Evolutionary conservation across 2,888 invertebrate species (phyloP).

Genomic region (Ormyrus thymus): DNA sequence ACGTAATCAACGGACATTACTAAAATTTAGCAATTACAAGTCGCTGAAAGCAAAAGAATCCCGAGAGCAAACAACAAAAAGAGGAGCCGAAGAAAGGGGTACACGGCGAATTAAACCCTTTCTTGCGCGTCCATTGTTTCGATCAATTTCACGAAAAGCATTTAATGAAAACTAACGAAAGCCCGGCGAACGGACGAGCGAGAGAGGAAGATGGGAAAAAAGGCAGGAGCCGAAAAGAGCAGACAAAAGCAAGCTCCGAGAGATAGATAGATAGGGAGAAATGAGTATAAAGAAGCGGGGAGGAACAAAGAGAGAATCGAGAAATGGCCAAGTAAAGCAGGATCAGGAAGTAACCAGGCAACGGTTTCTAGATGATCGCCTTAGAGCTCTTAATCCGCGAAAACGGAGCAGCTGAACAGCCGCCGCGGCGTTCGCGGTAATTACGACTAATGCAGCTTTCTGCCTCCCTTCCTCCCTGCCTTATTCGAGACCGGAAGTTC

Average conservation of each 20-base stretch:
- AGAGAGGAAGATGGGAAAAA: neutral
- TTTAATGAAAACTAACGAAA: slow-evolving; percentile 50
- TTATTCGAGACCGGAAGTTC: slow-evolving; percentile 24
- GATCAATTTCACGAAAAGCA: slow-evolving; percentile 45
- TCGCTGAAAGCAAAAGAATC: slow-evolving; percentile 2
- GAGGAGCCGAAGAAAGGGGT: neutral
- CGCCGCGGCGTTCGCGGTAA: slow-evolving; percentile 45
- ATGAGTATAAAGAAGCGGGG: neutral
- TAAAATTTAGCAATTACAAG: neutral
- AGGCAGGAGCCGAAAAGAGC: neutral
- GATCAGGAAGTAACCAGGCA: slow-evolving; percentile 7
- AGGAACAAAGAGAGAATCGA: slow-evolving; percentile 8
- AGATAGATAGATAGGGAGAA: neutral
- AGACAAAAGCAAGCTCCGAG: neutral
- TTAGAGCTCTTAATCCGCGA: slow-evolving; percentile 48
- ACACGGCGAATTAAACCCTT: slow-evolving; percentile 37
- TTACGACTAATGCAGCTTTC: slow-evolving; percentile 56
- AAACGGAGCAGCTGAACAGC: slow-evolving; percentile 37
- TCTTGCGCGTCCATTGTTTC: slow-evolving; percentile 40
- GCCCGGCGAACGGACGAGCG: neutral
- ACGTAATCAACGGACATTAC: neutral
- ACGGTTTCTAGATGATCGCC: slow-evolving; percentile 48
- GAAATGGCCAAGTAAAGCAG: slow-evolving; percentile 11
- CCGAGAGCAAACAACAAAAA: neutral
- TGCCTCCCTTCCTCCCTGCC: neutral